Evolutionary conservation across 1,140 invertebrate genomes (phyloP), one percentile per base, ranked within the genome.

Genomic region (Drosophila pachea): DNA sequence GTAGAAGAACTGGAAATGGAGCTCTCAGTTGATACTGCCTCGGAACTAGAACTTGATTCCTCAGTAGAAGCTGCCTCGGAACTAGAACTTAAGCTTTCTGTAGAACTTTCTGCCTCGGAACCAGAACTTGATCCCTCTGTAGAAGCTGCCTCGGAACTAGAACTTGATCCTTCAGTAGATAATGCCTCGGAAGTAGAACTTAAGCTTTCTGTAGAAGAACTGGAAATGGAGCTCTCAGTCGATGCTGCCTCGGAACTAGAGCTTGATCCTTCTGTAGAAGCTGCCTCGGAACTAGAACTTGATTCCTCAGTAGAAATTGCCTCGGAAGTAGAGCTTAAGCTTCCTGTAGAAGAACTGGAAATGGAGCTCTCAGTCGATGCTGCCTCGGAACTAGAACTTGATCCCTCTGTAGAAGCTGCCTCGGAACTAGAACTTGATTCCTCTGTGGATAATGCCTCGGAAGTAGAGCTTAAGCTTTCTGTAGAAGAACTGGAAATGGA

Each of bases 161-260:
- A 60, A 16, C 22, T 60, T 0, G 4, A 42, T 1, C 8, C 29
- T 4, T 61, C 49, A 12, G 63, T 67, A 2, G 54, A 65, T 49
- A 33, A 56, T 22, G 8, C 31, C 4, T 36, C 50, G 11, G 33
- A 53, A 8, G 43, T 48, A 4, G 38, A 53, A 32, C 48, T 62
- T 7, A 7, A 33, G 2, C 4, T 29, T 2, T 49, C 52, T n/a
- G 62, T 48, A 12, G 36, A 22, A 22, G 50, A 36, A 11, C 29
- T 60, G 7, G 35, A 50, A 14, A 31, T 50, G 35, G 33, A 48
- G 4, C 1, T 42, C 1, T 55, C 43, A n/a, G 56, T 60, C 12
- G 45, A 36, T 22, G 31, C 36, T 45, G 22, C 22, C 7, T 50
- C 22, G 6, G 52, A 22, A 22, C 22, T 22, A 22, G 22, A 22